Conservation (phyloP, 2,888 invertebrate species). For the Oasisia sp. region DNA sequence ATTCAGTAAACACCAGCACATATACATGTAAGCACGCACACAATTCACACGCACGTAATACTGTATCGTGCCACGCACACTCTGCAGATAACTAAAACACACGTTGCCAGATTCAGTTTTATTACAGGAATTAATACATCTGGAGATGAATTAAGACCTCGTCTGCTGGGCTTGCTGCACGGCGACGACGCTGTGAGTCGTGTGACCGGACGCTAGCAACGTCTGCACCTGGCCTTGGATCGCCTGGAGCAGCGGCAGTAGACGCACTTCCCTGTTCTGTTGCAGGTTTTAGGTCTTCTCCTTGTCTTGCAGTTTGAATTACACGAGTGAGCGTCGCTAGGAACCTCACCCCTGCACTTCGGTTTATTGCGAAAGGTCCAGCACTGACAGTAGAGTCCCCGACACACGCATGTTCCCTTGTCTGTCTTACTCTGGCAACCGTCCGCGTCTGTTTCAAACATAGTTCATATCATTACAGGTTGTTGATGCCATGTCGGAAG, state of each 20-base stretch:
- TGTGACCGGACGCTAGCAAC: neutral
- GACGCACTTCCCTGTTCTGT: neutral
- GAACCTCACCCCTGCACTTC: neutral
- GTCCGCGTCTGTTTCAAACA: neutral
- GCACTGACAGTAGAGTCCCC: neutral
- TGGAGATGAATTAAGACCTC: neutral
- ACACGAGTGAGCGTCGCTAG: no score
- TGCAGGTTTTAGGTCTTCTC: neutral
- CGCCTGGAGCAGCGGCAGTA: neutral
- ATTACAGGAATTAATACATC: conserved; percentile 5
- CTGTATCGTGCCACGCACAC: no score
- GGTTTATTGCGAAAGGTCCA: neutral
- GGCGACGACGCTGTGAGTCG: neutral
- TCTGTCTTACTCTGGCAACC: neutral
- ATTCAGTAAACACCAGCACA: no score
- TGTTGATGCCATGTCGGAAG: neutral
- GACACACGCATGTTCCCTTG: neutral
- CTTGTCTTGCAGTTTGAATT: neutral
- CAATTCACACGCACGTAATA: no score
- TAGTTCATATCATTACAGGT: neutral
- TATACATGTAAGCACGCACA: no score
- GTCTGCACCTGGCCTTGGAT: neutral
- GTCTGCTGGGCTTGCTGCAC: neutral
- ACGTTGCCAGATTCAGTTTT: neutral
- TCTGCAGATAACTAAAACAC: neutral